phyloP scores from a whole-genome alignment of 1,140 invertebrate genomes.

The Scaptomyza graminum region DNA sequence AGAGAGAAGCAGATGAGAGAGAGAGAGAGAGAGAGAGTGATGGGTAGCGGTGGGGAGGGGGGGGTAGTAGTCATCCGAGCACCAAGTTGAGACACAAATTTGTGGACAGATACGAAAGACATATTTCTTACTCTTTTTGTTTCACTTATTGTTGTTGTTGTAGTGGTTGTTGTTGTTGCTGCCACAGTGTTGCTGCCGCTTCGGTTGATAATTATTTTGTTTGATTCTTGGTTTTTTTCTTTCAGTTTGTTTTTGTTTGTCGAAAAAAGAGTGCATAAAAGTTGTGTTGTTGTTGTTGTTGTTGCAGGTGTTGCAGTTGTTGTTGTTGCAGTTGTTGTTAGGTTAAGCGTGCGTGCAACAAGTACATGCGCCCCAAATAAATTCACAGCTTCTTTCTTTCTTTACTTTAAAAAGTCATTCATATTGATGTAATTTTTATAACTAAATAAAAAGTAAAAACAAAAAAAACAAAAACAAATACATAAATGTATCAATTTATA shows the following conservation, averaged over 20 bases:
- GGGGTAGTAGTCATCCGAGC: constrained; percentile 4
- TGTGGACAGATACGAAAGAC: constrained; percentile 15
- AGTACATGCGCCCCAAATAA: constrained; percentile 39
- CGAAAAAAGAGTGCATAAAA: constrained; percentile 12
- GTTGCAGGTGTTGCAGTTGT: background rate
- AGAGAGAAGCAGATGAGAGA: constrained; percentile 13
- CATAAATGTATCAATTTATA: constrained; percentile 52
- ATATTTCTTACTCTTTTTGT: constrained; percentile 50
- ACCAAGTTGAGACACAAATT: constrained; percentile 18
- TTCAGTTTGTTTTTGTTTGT: background rate
- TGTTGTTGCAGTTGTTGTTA: constrained; percentile 31
- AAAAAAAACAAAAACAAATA: constrained; percentile 33
- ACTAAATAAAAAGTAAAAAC: constrained; percentile 64
- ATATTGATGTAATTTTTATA: constrained; percentile 84
- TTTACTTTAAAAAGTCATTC: constrained; percentile 83
- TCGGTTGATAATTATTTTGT: constrained; percentile 23
- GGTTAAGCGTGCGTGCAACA: constrained; percentile 58
- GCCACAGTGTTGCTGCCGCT: constrained; percentile 8
- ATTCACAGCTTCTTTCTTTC: constrained; percentile 61
- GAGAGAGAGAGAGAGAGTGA: constrained; percentile 30
- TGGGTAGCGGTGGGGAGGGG: constrained; percentile 27
- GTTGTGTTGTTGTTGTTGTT: constrained; percentile 30
- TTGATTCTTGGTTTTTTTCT: constrained; percentile 5
- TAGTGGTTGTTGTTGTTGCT: constrained; percentile 18
- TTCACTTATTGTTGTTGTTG: constrained; percentile 11